A percentile compares a stretch with the other conserved stretches of the same genome.
These are phyloP conservation scores for Protophormia terraenovae DNA, from an alignment of 2,888 invertebrate species.

Conservation along the genomic window DNA sequence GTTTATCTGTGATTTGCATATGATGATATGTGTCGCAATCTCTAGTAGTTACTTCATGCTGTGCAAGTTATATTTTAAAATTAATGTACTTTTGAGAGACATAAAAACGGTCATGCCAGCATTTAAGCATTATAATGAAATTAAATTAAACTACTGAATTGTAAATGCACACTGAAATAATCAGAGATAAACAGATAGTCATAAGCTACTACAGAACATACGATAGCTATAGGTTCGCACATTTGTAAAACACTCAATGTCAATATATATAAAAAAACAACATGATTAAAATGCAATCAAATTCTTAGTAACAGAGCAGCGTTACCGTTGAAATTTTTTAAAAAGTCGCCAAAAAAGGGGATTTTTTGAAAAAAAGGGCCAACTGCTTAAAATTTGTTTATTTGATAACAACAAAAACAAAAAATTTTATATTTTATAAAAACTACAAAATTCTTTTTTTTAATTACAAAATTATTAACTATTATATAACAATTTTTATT, in stretches of 20 bases:
- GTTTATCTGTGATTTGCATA: background rate
- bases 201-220: background rate
- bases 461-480: too few species aligned
- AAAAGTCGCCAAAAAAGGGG: too few species aligned
- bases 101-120: background rate
- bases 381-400: too few species aligned
- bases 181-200: background rate
- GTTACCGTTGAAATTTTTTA: too few species aligned
- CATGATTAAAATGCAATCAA: background rate
- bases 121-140: constrained; percentile 4
- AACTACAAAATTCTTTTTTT: too few species aligned
- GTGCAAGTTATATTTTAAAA: background rate
- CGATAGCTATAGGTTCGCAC: background rate
- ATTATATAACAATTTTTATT: too few species aligned
- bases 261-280: constrained; percentile 26
- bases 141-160: constrained; percentile 19
- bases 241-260: constrained; percentile 50
- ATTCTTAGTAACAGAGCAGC: background rate
- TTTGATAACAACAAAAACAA: too few species aligned
- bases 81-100: background rate
- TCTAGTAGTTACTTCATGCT: background rate
- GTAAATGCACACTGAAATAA: background rate
- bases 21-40: background rate
- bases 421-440: too few species aligned
- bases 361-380: too few species aligned